A percentile compares a stretch with the other conserved stretches of the same genome.
These are phyloP conservation scores for Eufriesea mexicana DNA, from an alignment of 1,140 invertebrate species.

Conservation along the genomic window DNA sequence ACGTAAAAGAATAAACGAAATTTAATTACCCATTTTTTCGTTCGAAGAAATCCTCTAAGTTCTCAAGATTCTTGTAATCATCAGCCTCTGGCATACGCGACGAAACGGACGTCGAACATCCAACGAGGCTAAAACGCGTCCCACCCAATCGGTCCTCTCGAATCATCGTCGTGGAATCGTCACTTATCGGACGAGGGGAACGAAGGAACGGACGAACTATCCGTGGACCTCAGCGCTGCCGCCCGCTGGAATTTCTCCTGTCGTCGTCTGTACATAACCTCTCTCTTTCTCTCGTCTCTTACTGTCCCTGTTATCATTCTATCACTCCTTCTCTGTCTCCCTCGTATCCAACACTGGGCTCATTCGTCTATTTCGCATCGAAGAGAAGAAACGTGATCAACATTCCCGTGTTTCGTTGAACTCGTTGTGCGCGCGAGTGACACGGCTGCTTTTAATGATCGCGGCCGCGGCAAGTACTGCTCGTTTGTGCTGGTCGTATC, in stretches of 20 bases:
- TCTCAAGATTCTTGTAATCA: neutral
- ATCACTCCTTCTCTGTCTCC: constrained; percentile 27
- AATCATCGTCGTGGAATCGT: constrained; percentile 51
- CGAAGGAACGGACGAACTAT: constrained; percentile 47
- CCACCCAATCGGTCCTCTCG: constrained; percentile 52
- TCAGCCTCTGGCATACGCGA: neutral
- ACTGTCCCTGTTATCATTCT: constrained; percentile 20
- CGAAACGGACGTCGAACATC: constrained; percentile 16
- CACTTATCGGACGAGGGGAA: constrained; percentile 41
- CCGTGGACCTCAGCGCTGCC: constrained; percentile 51
- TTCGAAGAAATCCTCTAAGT: neutral
- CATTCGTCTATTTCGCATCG: constrained; percentile 42
- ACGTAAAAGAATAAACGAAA: neutral
- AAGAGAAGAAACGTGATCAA: constrained; percentile 54
- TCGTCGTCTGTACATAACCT: constrained; percentile 51
- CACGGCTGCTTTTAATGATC: constrained; percentile 45
- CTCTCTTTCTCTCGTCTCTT: constrained; percentile 27
- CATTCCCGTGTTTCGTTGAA: constrained; percentile 54
- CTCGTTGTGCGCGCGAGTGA: constrained; percentile 41
- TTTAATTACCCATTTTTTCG: neutral
- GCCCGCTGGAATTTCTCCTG: constrained; percentile 56
- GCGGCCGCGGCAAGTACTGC: constrained; percentile 8
- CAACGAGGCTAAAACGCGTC: constrained; percentile 25
- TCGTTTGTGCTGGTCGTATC: neutral
- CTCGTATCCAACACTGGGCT: neutral